Conservation (phyloP, 2,888 invertebrate genomes). For the Epistrophe eligans region DNA sequence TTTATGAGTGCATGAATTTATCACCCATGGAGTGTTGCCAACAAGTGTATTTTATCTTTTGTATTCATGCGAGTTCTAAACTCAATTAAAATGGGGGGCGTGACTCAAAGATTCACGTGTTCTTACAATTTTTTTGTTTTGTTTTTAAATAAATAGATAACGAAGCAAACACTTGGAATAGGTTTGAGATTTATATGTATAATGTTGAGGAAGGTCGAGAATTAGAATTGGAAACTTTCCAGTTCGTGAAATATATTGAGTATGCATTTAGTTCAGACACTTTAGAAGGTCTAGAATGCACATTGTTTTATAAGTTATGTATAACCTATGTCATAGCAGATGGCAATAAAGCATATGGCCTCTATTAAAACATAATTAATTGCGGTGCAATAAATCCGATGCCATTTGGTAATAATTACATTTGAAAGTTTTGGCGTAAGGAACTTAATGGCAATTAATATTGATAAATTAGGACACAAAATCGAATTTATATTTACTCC, state of each 20-base stretch:
- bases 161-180: conserved; percentile 18
- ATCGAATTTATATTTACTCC: not conserved
- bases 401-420: conserved; percentile 58
- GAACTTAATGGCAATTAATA: not conserved
- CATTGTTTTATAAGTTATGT: conserved; percentile 30
- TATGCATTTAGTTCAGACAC: conserved; percentile 37
- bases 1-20: conserved; percentile 63
- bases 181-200: conserved; percentile 47
- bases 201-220: conserved; percentile 70
- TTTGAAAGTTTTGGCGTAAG: conserved; percentile 13
- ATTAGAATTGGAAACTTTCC: conserved; percentile 69
- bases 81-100: conserved; percentile 60
- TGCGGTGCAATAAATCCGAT: conserved; percentile 66
- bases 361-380: conserved; percentile 64
- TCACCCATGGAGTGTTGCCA: conserved; percentile 74
- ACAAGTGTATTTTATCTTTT: conserved; percentile 66
- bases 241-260: conserved; percentile 35
- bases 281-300: conserved; percentile 27
- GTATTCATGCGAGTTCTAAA: conserved; percentile 48
- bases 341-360: conserved; percentile 61
- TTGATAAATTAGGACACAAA: conserved; percentile 26
- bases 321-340: conserved; percentile 57
- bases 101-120: conserved; percentile 37
- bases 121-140: not conserved
- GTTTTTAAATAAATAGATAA: conserved; percentile 18